Evolutionary conservation across 1,140 invertebrate genomes (phyloP).

Genomic region (Oryctes rhinoceros): DNA sequence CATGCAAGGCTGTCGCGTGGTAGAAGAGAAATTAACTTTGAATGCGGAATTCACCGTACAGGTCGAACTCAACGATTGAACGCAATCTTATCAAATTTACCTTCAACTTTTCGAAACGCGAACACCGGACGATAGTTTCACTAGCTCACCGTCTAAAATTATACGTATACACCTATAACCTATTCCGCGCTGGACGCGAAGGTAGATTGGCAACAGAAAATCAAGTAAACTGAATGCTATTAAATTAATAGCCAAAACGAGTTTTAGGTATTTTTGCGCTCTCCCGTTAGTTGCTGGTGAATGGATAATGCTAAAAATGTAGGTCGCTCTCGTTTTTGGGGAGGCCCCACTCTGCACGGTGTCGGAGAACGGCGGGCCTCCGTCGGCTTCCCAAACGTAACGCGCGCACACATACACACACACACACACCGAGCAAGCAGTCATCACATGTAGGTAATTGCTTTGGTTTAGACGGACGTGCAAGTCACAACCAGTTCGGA

Average conservation of each 20-base stretch:
- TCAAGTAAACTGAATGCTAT: not conserved
- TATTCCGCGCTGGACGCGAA: not conserved
- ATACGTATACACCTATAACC: not conserved
- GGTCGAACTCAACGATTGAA: not conserved
- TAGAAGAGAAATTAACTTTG: not conserved
- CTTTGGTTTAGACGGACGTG: no score
- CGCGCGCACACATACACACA: not conserved
- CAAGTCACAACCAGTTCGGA: no score
- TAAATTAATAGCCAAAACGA: slow-evolving; percentile 35
- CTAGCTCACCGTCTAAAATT: not conserved
- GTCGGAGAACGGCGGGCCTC: slow-evolving; percentile 27
- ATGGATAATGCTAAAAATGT: slow-evolving; percentile 31
- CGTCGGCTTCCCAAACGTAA: slow-evolving; percentile 2
- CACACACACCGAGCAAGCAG: not conserved
- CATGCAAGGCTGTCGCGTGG: slow-evolving; percentile 2
- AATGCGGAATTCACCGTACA: not conserved
- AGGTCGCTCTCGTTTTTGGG: slow-evolving; percentile 33
- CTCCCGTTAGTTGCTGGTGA: slow-evolving; percentile 33
- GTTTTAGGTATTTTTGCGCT: slow-evolving; percentile 33
- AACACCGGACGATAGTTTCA: not conserved
- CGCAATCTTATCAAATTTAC: not conserved
- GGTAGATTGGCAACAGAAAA: slow-evolving; percentile 29
- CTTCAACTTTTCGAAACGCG: not conserved
- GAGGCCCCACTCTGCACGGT: slow-evolving; percentile 13
- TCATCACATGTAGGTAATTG: no score